These are phyloP conservation scores for Zoanthus sansibaricus DNA, from an alignment of 92 coral and sea anemone genomes.

Conservation along the genomic window DNA sequence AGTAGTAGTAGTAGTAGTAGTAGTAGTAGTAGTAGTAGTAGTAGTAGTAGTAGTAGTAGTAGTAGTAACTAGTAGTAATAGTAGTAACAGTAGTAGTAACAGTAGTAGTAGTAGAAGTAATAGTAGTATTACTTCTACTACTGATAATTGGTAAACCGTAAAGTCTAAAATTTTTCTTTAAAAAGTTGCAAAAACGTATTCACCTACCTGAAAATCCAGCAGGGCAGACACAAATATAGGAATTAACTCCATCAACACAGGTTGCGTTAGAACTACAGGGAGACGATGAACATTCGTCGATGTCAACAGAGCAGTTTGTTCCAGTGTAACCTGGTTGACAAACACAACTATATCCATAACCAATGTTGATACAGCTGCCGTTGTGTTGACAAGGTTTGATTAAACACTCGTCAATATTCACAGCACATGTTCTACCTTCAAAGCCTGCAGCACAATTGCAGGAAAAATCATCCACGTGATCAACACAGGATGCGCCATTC, in stretches of 20 bases:
- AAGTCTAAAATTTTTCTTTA: too few relatives aligned
- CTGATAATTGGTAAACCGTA: too few relatives aligned
- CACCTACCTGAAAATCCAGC: constrained; percentile 74
- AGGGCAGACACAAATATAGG: constrained; percentile 68
- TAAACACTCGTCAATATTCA: constrained; percentile 79
- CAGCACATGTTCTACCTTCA: constrained; percentile 78
- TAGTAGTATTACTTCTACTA: too few relatives aligned
- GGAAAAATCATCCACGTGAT: constrained; percentile 69
- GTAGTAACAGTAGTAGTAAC: too few relatives aligned
- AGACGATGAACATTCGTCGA: constrained; percentile 66
- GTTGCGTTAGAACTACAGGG: constrained; percentile 75
- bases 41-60: too few relatives aligned
- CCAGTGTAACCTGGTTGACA: constrained; percentile 82
- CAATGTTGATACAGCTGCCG: constrained; percentile 76
- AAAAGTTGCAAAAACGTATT: neutral
- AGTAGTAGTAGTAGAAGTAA: too few relatives aligned
- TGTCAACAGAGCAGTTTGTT: constrained; percentile 75
- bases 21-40: too few relatives aligned
- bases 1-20: too few relatives aligned
- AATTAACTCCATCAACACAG: constrained; percentile 70
- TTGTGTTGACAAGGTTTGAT: constrained; percentile 72
- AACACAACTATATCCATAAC: constrained; percentile 64
- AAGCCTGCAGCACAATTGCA: constrained; percentile 81
- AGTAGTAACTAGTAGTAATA: too few relatives aligned
- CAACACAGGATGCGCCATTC: constrained; percentile 76